Evolutionary conservation across 2,888 invertebrate species (phyloP).

Genomic region (Apocheima hispidaria): DNA sequence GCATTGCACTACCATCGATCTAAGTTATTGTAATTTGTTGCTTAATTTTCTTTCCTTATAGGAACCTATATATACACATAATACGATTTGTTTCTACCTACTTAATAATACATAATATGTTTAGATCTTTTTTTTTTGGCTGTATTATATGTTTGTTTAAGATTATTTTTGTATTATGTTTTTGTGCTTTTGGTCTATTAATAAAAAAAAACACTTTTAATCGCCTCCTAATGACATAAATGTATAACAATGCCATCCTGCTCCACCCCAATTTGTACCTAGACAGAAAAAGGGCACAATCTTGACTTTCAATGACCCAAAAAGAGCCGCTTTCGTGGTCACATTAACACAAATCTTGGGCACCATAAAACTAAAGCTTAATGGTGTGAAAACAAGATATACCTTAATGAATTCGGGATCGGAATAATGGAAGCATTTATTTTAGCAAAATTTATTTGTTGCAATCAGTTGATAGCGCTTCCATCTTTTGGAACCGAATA

Average conservation of each 20-base stretch:
- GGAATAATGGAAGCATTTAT: constrained; percentile 18
- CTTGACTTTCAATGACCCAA: constrained; percentile 31
- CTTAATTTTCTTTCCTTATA: no score
- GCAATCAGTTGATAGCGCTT: constrained; percentile 6
- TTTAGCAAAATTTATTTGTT: constrained; percentile 11
- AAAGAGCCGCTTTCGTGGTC: constrained; percentile 28
- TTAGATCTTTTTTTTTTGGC: no score
- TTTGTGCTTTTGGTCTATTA: background rate
- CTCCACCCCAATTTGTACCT: constrained; percentile 19
- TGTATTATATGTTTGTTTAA: background rate
- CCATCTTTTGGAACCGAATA: no score
- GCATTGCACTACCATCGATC: no score
- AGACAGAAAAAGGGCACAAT: constrained; percentile 21
- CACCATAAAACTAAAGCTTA: constrained; percentile 36
- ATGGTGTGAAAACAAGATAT: constrained; percentile 39
- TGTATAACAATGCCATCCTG: background rate
- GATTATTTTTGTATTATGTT: background rate
- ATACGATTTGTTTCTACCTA: no score
- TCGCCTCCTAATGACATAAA: background rate
- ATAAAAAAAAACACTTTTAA: background rate
- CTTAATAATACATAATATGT: no score
- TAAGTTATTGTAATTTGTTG: no score
- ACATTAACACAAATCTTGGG: constrained; percentile 36
- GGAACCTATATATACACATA: no score
- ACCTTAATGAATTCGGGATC: constrained; percentile 33